Percentiles rank a stretch among this genome's conserved stretches.
Evolutionary conservation across 2,888 invertebrate genomes (phyloP).

Genomic region (Panzeria rudis): DNA sequence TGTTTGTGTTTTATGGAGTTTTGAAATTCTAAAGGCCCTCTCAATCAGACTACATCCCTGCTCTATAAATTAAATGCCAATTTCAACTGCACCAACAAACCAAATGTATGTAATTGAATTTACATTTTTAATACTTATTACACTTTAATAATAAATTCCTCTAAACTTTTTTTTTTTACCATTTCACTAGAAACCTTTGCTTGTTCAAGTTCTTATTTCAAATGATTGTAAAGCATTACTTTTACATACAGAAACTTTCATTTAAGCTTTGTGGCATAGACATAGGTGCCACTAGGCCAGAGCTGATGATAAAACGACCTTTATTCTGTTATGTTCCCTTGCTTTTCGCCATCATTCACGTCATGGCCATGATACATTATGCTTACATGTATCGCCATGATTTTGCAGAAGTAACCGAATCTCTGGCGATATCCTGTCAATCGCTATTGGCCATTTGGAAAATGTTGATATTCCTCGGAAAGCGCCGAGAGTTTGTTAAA

Average conservation of each 20-base stretch:
- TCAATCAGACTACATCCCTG: background rate
- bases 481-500: conserved; percentile 34
- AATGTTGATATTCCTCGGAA: conserved; percentile 39
- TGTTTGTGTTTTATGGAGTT: background rate
- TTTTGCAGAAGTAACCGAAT: conserved; percentile 57
- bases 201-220: background rate
- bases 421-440: conserved; percentile 44
- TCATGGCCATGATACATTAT: conserved; percentile 51
- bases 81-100: background rate
- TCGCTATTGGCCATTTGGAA: conserved; percentile 56
- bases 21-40: background rate
- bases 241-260: conserved; percentile 43
- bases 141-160: background rate
- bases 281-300: background rate
- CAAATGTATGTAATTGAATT: background rate
- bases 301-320: conserved; percentile 35
- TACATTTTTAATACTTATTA: background rate
- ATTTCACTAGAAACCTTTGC: background rate
- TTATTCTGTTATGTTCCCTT: conserved; percentile 32
- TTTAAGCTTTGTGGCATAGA: conserved; percentile 56
- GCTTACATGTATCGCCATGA: conserved; percentile 39
- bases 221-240: conserved; percentile 47
- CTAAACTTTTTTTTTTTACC: background rate
- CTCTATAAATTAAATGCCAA: background rate
- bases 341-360: conserved; percentile 18